These are phyloP conservation scores for Orthonychiurus folsomi DNA, from an alignment of 2,888 invertebrate genomes.

Conservation along the genomic window DNA sequence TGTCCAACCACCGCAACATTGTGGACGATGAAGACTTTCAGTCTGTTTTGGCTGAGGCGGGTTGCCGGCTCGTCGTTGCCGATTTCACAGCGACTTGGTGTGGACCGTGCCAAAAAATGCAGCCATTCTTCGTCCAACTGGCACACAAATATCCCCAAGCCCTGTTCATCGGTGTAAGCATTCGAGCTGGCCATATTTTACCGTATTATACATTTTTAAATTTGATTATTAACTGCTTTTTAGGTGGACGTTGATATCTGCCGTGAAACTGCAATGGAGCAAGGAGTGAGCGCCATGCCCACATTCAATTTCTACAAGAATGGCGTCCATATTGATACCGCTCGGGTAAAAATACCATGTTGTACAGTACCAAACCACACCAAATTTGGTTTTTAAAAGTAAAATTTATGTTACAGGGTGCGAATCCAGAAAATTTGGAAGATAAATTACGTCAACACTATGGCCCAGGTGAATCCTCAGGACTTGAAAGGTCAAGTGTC, in stretches of 20 bases:
- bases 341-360: slow-evolving; percentile 50
- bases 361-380: no score
- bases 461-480: not conserved
- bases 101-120: slow-evolving; percentile 89
- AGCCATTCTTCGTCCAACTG: slow-evolving; percentile 82
- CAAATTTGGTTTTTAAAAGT: no score
- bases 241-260: slow-evolving; percentile 94
- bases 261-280: slow-evolving; percentile 72
- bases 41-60: slow-evolving; percentile 71
- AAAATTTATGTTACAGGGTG: not conserved
- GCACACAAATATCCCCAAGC: slow-evolving; percentile 79
- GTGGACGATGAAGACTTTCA: slow-evolving; percentile 74
- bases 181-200: not conserved
- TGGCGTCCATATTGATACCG: slow-evolving; percentile 26
- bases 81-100: slow-evolving; percentile 97
- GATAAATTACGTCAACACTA: not conserved
- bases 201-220: not conserved
- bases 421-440: not conserved
- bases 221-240: slow-evolving; percentile 43
- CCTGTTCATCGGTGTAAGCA: slow-evolving; percentile 53
- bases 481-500: no score
- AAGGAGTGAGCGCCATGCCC: slow-evolving; percentile 93
- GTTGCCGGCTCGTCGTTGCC: slow-evolving; percentile 74
- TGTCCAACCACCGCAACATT: slow-evolving; percentile 43
- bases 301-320: slow-evolving; percentile 94